A percentile compares a stretch with the other conserved stretches of the same genome.
phyloP scores from a whole-genome alignment of 2,797 vertebrate species.

The Cuculus canorus region DNA sequence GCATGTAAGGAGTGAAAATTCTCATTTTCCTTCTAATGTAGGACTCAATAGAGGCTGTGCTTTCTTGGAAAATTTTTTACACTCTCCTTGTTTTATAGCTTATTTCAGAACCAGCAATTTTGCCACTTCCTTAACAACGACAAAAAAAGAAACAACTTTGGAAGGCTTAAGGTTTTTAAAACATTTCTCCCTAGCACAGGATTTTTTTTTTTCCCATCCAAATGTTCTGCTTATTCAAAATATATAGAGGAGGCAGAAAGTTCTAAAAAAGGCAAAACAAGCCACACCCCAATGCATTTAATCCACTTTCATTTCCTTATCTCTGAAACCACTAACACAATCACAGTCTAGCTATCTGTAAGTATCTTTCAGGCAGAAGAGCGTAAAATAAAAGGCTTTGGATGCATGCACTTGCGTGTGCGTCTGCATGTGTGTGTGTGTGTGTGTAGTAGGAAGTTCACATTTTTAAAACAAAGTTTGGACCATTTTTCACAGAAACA shows the following conservation, averaged over 20 bases:
- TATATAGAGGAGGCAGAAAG: neutral
- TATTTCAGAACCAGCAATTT: neutral
- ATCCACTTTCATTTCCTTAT: neutral
- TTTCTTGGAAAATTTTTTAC: neutral
- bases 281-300: neutral
- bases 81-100: neutral
- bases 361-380: neutral
- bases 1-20: neutral
- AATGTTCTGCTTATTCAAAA: neutral
- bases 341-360: neutral
- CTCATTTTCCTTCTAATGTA: neutral
- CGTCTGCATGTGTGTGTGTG: accelerated
- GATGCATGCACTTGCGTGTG: neutral
- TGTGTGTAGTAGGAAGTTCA: neutral
- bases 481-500: neutral
- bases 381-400: neutral
- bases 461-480: neutral
- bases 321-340: neutral
- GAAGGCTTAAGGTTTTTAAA: neutral
- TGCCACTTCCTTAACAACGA: neutral
- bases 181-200: neutral
- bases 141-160: neutral
- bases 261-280: neutral
- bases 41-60: neutral
- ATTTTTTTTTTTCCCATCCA: neutral